Evolutionary conservation across 2,113 vertebrate genomes (phyloP), one percentile per base, ranked within the genome.

Genomic region (Tringa solitaria): DNA sequence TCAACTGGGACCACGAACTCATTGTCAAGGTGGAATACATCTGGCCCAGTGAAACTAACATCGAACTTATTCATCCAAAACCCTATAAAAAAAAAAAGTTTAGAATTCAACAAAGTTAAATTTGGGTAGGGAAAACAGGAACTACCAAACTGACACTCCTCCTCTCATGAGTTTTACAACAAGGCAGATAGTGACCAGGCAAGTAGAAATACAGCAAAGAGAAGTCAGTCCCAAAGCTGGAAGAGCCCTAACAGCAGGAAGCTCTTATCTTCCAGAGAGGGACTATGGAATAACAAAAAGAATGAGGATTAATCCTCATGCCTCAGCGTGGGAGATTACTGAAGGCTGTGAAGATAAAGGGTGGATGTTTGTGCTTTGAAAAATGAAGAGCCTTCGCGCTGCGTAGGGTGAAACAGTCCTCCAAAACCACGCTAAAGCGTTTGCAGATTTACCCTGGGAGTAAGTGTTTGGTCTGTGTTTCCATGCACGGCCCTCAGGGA

Each of bases 11-110:
- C 98, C 11, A 98, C 95, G 1, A 97, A 97, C 9, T 98, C 83
- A 30, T 98, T 94, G 11, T 99, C 98, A 41, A 99, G 96, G 96
- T 99, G 96, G 97, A 99, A 99, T 11, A 94, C 88, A 10, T 98
- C 98, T 80, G 87, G 98, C 37, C 95, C 89, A 56, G 99, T 99
- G 78, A 98, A 98, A 35, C 86, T 97, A 3, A 98, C 98, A 84
- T 99, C 98, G 95, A 99, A 99, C 45, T 98, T 98, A 93, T 93
- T 98, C 91, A 91, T 98, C 99, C 99, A 99, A 94, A 99, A 98
- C 61, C 99, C 99, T 99, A 48, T 54, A 21, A 48, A 85, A 84
- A 87, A 87, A 6, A 85, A 19, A 91, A 59, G 35, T 87, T 65
- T 78, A 74, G 50, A 83, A 84, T 69, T 65, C 18, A 32, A 37